phyloP scores from a whole-genome alignment of 2,888 invertebrate species.

The Thera obeliscata region DNA sequence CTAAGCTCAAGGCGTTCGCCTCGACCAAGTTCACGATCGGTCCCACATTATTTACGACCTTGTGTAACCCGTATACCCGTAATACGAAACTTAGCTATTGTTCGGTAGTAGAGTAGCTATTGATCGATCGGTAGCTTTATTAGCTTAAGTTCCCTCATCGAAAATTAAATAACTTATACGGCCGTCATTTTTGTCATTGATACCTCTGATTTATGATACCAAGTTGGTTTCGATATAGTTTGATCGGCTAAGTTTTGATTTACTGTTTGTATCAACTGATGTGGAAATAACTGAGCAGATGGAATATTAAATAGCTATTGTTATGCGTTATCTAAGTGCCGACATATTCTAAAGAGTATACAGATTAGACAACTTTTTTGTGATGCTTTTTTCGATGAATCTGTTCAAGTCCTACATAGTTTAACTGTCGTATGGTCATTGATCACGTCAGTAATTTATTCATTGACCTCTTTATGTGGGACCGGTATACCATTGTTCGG shows the following conservation, averaged over 20 bases:
- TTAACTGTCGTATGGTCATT: conserved; percentile 43
- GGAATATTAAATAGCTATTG: not conserved
- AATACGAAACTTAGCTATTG: conserved; percentile 64
- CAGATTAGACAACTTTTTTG: too few species aligned
- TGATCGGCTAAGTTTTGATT: conserved; percentile 33
- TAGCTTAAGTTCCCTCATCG: conserved; percentile 27
- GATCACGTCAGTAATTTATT: conserved; percentile 58
- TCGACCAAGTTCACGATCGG: conserved; percentile 59
- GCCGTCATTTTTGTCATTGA: conserved; percentile 27
- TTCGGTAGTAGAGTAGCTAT: conserved; percentile 45
- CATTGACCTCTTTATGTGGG: conserved; percentile 51
- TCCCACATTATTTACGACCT: conserved; percentile 63
- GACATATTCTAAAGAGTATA: too few species aligned
- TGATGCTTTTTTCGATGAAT: not conserved
- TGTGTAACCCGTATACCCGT: conserved; percentile 67
- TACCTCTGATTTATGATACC: conserved; percentile 33
- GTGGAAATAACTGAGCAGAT: not conserved
- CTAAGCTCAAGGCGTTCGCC: conserved; percentile 51
- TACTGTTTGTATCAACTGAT: conserved; percentile 17
- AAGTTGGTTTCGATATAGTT: conserved; percentile 33
- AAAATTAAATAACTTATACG: conserved; percentile 26
- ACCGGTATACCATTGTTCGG: conserved; percentile 59
- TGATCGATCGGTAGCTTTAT: not conserved
- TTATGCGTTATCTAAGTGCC: too few species aligned
- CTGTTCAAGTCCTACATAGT: conserved; percentile 22